Percentiles rank a stretch among this genome's conserved stretches.
Evolutionary conservation across 2,797 vertebrate genomes (phyloP).

Genomic region (Sebastiscus tertius): DNA sequence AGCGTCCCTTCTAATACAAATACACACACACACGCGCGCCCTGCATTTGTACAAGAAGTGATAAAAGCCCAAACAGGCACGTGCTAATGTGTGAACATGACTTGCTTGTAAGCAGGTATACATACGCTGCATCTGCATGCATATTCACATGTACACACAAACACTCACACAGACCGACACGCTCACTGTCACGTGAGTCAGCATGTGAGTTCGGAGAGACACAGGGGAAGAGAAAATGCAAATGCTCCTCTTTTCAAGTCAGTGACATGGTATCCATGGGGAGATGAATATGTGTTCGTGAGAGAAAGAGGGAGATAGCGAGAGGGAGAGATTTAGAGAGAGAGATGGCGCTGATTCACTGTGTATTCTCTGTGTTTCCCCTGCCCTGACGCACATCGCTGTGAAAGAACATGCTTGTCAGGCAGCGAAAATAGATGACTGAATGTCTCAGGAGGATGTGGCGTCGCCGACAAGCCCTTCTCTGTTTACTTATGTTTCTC

Average conservation of each 20-base stretch:
- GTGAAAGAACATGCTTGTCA: slow-evolving; percentile 66
- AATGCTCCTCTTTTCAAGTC: slow-evolving; percentile 71
- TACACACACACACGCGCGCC: not conserved
- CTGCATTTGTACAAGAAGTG: not conserved
- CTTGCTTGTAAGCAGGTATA: slow-evolving; percentile 25
- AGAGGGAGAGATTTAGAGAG: slow-evolving; percentile 14
- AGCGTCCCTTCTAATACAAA: slow-evolving; percentile 39
- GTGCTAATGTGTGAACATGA: slow-evolving; percentile 36
- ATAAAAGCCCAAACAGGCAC: slow-evolving; percentile 29
- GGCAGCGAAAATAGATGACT: slow-evolving; percentile 62
- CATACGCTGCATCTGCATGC: not conserved
- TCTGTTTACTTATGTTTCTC: slow-evolving; percentile 55
- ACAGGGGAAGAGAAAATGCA: slow-evolving; percentile 72
- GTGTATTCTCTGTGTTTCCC: slow-evolving; percentile 41
- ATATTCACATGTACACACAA: slow-evolving; percentile 1
- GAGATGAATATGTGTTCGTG: slow-evolving; percentile 48
- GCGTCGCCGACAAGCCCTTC: slow-evolving; percentile 38
- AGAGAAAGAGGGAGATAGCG: slow-evolving; percentile 26
- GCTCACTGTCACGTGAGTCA: slow-evolving; percentile 56
- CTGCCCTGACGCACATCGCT: slow-evolving; percentile 41
- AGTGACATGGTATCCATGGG: slow-evolving; percentile 64
- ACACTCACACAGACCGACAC: not conserved
- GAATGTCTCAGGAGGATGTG: slow-evolving; percentile 58
- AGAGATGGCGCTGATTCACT: slow-evolving; percentile 69
- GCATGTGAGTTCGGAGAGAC: slow-evolving; percentile 66